Evolutionary conservation across 2,797 vertebrate genomes (phyloP), one percentile per base, ranked within the genome.

Genomic region (Caiman crocodilus): DNA sequence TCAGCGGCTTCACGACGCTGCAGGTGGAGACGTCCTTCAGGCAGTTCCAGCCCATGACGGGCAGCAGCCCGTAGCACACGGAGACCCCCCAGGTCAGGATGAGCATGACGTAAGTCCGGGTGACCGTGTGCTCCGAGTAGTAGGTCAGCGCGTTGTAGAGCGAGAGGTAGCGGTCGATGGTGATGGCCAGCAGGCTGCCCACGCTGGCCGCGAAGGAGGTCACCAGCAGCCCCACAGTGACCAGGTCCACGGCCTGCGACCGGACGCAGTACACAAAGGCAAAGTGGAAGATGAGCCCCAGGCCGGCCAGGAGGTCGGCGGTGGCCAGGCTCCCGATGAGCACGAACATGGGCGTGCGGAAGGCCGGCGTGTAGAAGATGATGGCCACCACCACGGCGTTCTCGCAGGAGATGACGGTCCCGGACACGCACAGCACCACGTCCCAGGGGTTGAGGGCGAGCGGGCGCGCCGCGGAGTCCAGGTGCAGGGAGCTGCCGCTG

Each of bases 121-220:
- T 98, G 80, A 98, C 98, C 0, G 99, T 99, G 78, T 98, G 98
- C 75, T 98, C 97, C 0, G 99, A 99, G 87, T 98, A 98, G 81
- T 99, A 99, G 83, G 99, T 99, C 89, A 99, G 98, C 50, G 99
- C 99, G 0, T 98, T 98, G 97, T 98, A 99, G 82, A 99, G 95
- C 26, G 99, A 99, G 95, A 99, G 97, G 98, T 99, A 99, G 30
- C 99, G 98, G 97, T 99, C 99, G 15, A 99, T 97, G 25, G 99
- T 99, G 76, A 99, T 99, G 90, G 98, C 98, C 98, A 99, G 97
- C 83, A 99, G 97, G 97, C 99, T 99, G 97, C 98, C 98, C 10
- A 99, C 98, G 0, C 99, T 99, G 87, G 99, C 99, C 0, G 98
- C 98, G 90, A 99, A 98, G 11, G 99, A 99, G 73, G 98, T 98